These are phyloP conservation scores for Sarcophaga subvicina DNA, from an alignment of 2,888 invertebrate species.

Conservation along the genomic window DNA sequence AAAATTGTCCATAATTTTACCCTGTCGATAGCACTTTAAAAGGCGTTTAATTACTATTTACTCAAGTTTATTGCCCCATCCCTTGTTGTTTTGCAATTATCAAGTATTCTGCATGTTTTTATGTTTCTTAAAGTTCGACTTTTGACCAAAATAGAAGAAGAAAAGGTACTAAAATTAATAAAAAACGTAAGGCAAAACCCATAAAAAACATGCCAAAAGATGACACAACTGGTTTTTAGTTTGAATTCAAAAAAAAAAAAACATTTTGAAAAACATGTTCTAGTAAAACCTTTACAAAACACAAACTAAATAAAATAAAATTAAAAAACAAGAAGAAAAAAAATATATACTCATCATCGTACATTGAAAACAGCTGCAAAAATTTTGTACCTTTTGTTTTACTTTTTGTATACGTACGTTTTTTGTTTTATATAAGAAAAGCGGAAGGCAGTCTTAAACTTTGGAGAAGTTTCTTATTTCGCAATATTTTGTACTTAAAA, in stretches of 20 bases:
- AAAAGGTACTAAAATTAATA: conserved; percentile 9
- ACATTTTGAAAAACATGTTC: conserved; percentile 43
- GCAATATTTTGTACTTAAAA: conserved; percentile 9
- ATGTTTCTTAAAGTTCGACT: conserved; percentile 21
- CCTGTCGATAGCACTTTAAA: conserved; percentile 20
- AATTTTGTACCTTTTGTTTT: conserved; percentile 6
- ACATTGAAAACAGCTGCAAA: conserved; percentile 43
- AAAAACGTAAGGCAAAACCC: not conserved
- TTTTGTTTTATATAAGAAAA: conserved; percentile 26
- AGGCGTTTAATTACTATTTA: not conserved
- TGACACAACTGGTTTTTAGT: conserved; percentile 44
- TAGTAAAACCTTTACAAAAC: not conserved
- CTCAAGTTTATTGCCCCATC: not conserved
- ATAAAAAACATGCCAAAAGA: not conserved
- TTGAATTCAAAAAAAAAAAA: not conserved
- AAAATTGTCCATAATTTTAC: not conserved
- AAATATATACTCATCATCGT: not conserved
- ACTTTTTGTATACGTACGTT: not conserved
- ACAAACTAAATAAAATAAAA: conserved; percentile 23
- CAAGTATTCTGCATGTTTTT: conserved; percentile 15
- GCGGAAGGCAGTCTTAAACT: conserved; percentile 50
- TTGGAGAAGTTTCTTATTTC: conserved; percentile 27
- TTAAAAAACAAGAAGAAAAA: conserved; percentile 8
- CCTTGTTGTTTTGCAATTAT: conserved; percentile 15
- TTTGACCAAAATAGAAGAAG: conserved; percentile 20